phyloP scores from a whole-genome alignment of 2,888 invertebrate species.

The Dioctria linearis region DNA sequence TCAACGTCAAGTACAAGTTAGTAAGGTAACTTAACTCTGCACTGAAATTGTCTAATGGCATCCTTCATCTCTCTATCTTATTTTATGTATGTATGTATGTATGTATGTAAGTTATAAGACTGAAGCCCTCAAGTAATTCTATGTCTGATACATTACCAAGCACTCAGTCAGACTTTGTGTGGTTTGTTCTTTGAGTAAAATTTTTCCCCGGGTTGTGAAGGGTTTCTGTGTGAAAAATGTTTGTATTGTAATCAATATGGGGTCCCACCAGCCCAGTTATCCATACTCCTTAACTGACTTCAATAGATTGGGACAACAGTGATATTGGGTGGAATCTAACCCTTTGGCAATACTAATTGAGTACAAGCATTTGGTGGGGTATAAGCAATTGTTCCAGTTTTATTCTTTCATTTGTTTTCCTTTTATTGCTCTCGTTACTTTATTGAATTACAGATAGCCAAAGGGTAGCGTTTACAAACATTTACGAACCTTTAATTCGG shows the following conservation, averaged over 20 bases:
- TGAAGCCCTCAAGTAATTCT: neutral
- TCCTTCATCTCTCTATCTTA: neutral
- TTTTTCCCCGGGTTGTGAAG: conserved; percentile 15
- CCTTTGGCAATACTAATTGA: neutral
- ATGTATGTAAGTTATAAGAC: too few species aligned
- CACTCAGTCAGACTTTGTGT: neutral
- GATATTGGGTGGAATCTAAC: neutral
- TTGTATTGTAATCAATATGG: conserved; percentile 40
- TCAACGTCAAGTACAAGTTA: neutral
- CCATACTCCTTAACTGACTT: neutral
- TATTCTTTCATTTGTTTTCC: too few species aligned
- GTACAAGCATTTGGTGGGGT: neutral
- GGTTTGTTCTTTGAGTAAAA: neutral
- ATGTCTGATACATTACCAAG: neutral
- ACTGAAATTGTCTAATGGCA: neutral
- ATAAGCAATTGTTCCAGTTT: too few species aligned
- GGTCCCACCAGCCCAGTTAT: neutral
- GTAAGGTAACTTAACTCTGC: neutral
- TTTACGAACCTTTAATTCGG: too few species aligned
- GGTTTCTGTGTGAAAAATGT: conserved; percentile 6
- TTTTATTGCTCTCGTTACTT: too few species aligned
- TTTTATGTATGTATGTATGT: neutral
- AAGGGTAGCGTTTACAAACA: too few species aligned
- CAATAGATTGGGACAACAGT: neutral
- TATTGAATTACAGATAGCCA: too few species aligned